Evolutionary conservation across 2,113 vertebrate genomes (phyloP).

Genomic region (Indri indri): DNA sequence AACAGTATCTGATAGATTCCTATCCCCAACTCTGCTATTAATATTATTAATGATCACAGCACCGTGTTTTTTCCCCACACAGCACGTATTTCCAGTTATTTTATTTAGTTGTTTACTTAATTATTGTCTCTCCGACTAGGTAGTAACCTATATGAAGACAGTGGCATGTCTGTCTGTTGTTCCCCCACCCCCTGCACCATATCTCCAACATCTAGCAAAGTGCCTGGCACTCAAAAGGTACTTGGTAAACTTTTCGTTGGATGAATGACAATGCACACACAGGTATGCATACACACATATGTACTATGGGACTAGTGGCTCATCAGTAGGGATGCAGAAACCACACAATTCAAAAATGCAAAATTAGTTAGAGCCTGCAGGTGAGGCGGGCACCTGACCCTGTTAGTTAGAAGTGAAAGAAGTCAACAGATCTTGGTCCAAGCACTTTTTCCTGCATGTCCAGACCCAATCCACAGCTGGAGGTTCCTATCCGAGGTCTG

Average conservation of each 20-base stretch:
- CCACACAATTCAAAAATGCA: constrained; percentile 59
- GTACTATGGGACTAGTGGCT: constrained; percentile 11
- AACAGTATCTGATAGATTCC: neutral
- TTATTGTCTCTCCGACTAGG: neutral
- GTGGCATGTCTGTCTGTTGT: neutral
- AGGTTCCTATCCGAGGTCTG: neutral
- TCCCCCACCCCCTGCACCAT: neutral
- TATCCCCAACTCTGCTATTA: neutral
- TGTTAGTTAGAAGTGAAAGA: constrained; percentile 53
- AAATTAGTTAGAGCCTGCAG: constrained; percentile 56
- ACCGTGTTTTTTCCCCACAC: neutral
- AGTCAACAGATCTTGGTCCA: constrained; percentile 44
- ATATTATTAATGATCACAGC: constrained; percentile 32
- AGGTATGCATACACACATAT: constrained; percentile 52
- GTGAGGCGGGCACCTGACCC: constrained; percentile 1
- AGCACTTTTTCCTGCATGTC: neutral
- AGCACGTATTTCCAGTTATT: constrained; percentile 34
- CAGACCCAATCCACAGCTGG: neutral
- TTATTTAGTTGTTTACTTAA: constrained; percentile 31
- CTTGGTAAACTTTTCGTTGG: constrained; percentile 23
- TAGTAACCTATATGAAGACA: neutral
- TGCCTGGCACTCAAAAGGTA: constrained; percentile 9
- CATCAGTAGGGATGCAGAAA: constrained; percentile 31
- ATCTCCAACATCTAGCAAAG: constrained; percentile 33
- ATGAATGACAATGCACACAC: constrained; percentile 39